These are phyloP conservation scores for Notechis scutatus DNA, from an alignment of 2,113 vertebrate genomes.

Conservation along the genomic window DNA sequence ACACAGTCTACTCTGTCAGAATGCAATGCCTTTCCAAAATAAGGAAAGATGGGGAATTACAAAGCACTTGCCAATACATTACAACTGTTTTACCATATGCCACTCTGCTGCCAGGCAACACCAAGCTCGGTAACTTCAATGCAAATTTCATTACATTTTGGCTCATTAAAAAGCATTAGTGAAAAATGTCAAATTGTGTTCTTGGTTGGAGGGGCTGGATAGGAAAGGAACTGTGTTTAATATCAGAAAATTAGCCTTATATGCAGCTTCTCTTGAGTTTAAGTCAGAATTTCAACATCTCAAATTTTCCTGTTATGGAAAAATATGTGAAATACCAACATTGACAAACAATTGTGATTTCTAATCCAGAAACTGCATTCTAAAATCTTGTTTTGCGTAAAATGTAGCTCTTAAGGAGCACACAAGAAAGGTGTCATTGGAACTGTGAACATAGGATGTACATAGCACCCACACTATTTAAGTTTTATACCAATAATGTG, in stretches of 20 bases:
- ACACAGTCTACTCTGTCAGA: constrained; percentile 70
- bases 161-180: constrained; percentile 89
- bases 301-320: not conserved
- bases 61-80: constrained; percentile 78
- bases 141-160: constrained; percentile 91
- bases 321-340: not conserved
- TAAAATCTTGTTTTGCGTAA: not conserved
- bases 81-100: constrained; percentile 96
- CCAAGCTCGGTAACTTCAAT: constrained; percentile 84
- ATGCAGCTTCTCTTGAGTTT: not conserved
- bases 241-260: constrained; percentile 44
- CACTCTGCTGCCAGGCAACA: constrained; percentile 83
- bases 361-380: not conserved
- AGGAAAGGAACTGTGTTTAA: constrained; percentile 67
- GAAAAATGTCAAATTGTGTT: constrained; percentile 78
- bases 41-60: not conserved
- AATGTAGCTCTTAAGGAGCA: not conserved
- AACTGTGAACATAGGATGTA: not conserved
- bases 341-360: not conserved
- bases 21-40: constrained; percentile 75
- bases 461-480: not conserved
- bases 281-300: not conserved
- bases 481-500: not conserved
- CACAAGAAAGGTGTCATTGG: not conserved
- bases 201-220: not conserved